Base-by-base conservation (phyloP, 2,888 invertebrate species). In the Cephalotes varians region DNA sequence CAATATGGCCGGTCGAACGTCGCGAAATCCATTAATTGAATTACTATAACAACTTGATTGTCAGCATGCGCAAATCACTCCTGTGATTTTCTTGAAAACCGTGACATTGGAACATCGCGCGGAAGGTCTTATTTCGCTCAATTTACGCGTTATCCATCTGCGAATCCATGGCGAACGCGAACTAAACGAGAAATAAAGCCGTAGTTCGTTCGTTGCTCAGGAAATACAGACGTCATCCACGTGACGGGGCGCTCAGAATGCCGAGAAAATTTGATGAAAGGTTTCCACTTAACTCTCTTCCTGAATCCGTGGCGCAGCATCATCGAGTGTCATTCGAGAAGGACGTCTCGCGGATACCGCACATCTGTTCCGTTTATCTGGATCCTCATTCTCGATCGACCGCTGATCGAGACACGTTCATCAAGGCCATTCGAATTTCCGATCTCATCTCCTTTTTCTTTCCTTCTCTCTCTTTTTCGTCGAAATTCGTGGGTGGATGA, bases 291-390 rank as follows among this genome's bases (percentile, higher is more conserved):
- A 69, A 49, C 21, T 51, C 49, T 69, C 49, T 69, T 51, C 49
- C 49, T 67, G 47, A 47, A 47, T 47, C 47, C 10, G 49, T 31
- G 31, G 1, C 28, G 67, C 47, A 18, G n/a, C 67, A 47, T 47
- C n/a, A n/a, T 12, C n/a, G 28, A 47, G n/a, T 28, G 28, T n/a
- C 31, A 28, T 65, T 47, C n/a, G 25, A n/a, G n/a, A 67, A 31
- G 47, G n/a, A 3, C 47, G 18, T 18, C 3, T 67, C 10, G 28
- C 12, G 28, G 1, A 62, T n/a, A 49, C 49, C 49, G 34, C 21
- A 15, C 72, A 58, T 72, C 58, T 40, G 72, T 72, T 56, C 28
- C 40, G n/a, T 72, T 56, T 28, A 40, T 25, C 40, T n/a, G 15
- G 7, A 10, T 28, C 10, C 15, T 15, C n/a, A 31, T 60, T 73